phyloP scores from a whole-genome alignment of 2,113 vertebrate genomes.

The Ammodramus savannarum region DNA sequence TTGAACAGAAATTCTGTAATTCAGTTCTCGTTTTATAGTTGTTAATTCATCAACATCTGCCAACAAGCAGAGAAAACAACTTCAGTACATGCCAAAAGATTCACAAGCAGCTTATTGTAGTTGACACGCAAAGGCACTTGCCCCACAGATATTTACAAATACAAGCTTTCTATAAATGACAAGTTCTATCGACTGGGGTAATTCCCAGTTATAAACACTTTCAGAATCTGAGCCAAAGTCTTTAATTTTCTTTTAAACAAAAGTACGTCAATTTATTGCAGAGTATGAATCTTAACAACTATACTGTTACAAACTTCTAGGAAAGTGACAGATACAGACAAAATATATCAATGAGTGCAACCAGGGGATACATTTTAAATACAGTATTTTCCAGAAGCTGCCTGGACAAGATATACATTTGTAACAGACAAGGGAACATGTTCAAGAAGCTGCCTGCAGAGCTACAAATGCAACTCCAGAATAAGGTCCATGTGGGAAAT shows the following conservation, averaged over 20 bases:
- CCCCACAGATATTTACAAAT: background rate
- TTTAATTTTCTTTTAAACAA: background rate
- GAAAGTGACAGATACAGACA: background rate
- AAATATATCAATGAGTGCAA: background rate
- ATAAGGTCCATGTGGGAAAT: background rate
- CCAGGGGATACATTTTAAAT: background rate
- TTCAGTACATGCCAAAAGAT: background rate
- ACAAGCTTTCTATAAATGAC: background rate
- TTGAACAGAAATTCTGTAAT: constrained; percentile 82
- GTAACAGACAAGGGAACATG: background rate
- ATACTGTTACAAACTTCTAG: background rate
- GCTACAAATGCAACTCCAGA: background rate
- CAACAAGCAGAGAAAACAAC: constrained; percentile 34
- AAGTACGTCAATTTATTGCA: background rate
- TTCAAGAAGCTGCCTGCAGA: background rate
- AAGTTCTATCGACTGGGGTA: background rate
- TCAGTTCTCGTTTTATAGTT: constrained; percentile 84
- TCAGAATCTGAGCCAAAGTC: background rate
- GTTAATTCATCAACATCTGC: constrained; percentile 82
- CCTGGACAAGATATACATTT: background rate
- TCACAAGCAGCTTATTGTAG: background rate
- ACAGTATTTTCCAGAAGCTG: background rate
- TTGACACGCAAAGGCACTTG: background rate
- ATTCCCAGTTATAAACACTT: background rate
- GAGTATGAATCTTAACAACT: background rate